phyloP scores from a whole-genome alignment of 2,113 vertebrate species.

The Ophiodon elongatus region DNA sequence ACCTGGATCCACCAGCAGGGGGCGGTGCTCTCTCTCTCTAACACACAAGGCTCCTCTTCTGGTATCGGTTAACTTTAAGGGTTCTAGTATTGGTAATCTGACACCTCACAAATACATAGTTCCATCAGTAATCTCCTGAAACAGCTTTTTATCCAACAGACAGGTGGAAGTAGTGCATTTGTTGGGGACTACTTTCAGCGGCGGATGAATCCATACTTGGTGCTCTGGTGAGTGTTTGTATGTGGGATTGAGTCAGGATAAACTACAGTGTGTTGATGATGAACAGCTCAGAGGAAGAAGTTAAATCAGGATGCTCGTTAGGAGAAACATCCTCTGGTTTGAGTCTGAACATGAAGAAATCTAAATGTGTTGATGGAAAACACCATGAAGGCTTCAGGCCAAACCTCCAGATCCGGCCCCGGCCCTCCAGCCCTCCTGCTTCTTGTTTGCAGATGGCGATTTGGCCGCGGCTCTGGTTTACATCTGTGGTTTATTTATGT shows the following conservation, averaged over 20 bases:
- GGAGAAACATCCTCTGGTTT: neutral
- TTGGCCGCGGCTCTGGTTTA: neutral
- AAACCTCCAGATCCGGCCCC: slow-evolving; percentile 3
- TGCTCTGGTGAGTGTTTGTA: neutral
- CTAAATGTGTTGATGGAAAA: slow-evolving; percentile 10
- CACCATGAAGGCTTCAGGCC: neutral
- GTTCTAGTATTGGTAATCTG: no score
- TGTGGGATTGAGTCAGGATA: no score
- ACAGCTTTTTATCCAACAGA: neutral
- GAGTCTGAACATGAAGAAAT: neutral
- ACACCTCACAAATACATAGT: no score
- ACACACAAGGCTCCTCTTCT: no score
- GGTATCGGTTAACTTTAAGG: no score
- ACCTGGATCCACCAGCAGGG: neutral
- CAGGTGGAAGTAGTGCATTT: neutral
- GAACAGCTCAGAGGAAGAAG: neutral
- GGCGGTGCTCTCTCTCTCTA: no score
- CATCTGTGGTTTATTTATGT: slow-evolving; percentile 12
- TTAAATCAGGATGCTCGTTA: no score
- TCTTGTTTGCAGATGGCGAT: slow-evolving; percentile 2
- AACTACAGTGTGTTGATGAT: neutral
- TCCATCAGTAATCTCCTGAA: no score
- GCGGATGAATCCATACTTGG: no score
- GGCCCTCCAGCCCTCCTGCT: no score
- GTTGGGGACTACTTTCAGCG: neutral